Evolutionary conservation across 2,113 vertebrate genomes (phyloP), one percentile per base, ranked within the genome.

Genomic region (Rostratula benghalensis): DNA sequence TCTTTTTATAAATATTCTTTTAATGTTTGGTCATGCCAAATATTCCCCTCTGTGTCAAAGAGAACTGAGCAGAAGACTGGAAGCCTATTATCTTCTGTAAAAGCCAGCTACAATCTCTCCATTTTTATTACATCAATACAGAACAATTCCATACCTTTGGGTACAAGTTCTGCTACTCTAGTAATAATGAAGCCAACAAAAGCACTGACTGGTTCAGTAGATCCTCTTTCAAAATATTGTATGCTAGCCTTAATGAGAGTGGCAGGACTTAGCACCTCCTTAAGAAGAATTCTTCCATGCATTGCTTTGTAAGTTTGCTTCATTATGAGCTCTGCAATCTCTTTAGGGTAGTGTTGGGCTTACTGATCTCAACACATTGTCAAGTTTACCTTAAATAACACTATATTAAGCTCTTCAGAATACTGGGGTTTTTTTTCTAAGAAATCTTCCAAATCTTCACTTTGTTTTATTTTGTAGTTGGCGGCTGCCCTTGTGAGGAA

Each of bases 31-130:
- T 90, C 53, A 54, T 81, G 82, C n/a, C 73, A 87, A 63, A 74
- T 92, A 90, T 56, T 88, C 59, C 64, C 37, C 80, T 92, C 41
- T 57, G 41, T 83, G 70, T 94, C 78, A 86, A 93, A 95, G 16
- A 83, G 28, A 91, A 63, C 54, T 67, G 70, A 83, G 46, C 46
- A 83, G 54, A 90, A 63, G 50, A 23, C 56, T 63, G 4, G 80
- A 80, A 86, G 60, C 60, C 43, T 81, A 56, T 96, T 90, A 88
- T 69, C 51, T 78, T 77, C 56, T 4, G 2, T 46, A 70, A 79
- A 87, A 91, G 15, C 18, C 27, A 80, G 39, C 54, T 91, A n/a
- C 41, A 59, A 41, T 83, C 8, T 87, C 78, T 81, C 59, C 48
- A 20, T 67, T 95, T 91, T 84, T 91, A 56, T 91, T 75, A 69